Percentiles rank a stretch among this genome's conserved stretches.
Evolutionary conservation across 2,888 invertebrate genomes (phyloP).

Genomic region (Drosophila subquinaria): DNA sequence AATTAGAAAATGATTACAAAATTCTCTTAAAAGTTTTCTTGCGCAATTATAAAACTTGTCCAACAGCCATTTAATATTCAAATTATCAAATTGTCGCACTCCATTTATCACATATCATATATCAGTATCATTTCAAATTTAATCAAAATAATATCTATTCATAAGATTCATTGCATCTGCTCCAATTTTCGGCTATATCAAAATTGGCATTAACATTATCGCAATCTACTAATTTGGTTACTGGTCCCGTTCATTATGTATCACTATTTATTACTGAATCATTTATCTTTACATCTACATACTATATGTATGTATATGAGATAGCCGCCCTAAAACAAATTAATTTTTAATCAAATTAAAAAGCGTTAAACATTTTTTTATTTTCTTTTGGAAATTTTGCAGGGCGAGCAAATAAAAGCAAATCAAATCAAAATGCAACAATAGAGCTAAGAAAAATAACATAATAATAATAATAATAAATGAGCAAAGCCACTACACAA

Average conservation of each 20-base stretch:
- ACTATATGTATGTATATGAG: not conserved
- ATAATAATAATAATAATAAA: slow-evolving; percentile 15
- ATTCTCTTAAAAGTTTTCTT: not conserved
- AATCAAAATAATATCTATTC: not conserved
- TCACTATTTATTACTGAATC: slow-evolving; percentile 32
- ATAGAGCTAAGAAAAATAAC: slow-evolving; percentile 20
- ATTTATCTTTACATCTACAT: slow-evolving; percentile 40
- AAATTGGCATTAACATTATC: not conserved
- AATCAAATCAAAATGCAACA: slow-evolving; percentile 17
- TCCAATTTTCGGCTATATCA: slow-evolving; percentile 10
- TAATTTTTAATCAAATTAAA: slow-evolving; percentile 69
- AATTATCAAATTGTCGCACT: not conserved
- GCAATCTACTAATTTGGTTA: slow-evolving; percentile 64
- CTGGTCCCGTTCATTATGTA: slow-evolving; percentile 41
- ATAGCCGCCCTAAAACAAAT: slow-evolving; percentile 47
- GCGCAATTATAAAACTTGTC: not conserved
- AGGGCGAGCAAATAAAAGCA: slow-evolving; percentile 52
- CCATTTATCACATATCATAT: slow-evolving; percentile 1
- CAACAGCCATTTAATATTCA: not conserved
- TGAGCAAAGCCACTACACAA: slow-evolving; percentile 42
- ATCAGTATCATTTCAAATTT: not conserved
- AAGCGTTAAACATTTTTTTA: slow-evolving; percentile 34
- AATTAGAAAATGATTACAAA: not conserved
- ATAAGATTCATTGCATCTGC: slow-evolving; percentile 21
- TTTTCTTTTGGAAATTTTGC: slow-evolving; percentile 32